Percentiles rank a stretch among this genome's conserved stretches.
phyloP scores from a whole-genome alignment of 2,113 vertebrate genomes.

The Taurulus bubalis region DNA sequence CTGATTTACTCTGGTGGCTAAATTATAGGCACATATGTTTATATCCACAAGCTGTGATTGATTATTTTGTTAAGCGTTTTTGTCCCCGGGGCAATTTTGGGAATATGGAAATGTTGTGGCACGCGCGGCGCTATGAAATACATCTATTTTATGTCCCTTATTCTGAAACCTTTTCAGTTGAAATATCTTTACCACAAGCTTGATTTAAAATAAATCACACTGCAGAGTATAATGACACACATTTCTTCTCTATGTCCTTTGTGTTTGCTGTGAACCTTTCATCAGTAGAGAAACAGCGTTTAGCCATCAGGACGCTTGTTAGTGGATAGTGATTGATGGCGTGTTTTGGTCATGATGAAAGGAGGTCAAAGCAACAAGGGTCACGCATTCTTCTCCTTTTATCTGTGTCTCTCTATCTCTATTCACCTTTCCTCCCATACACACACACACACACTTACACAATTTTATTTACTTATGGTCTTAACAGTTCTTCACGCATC shows the following conservation, averaged over 20 bases:
- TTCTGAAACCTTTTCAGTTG: slow-evolving; percentile 29
- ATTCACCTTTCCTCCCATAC: slow-evolving; percentile 32
- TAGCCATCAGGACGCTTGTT: slow-evolving; percentile 56
- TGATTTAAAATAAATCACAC: slow-evolving; percentile 1
- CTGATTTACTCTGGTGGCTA: slow-evolving; percentile 53
- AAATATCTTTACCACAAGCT: neutral
- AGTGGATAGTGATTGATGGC: slow-evolving; percentile 66
- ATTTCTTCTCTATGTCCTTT: neutral
- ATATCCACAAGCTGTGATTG: slow-evolving; percentile 62
- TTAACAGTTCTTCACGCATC: neutral
- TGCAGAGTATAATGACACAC: neutral
- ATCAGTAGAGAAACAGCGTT: slow-evolving; percentile 49
- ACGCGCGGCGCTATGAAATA: neutral
- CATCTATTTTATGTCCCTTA: neutral
- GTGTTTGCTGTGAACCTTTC: slow-evolving; percentile 44
- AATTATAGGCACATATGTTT: slow-evolving; percentile 59
- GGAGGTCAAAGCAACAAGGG: slow-evolving; percentile 60
- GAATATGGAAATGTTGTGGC: slow-evolving; percentile 5
- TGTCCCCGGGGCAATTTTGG: slow-evolving; percentile 26
- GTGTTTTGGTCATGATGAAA: slow-evolving; percentile 66
- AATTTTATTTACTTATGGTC: neutral
- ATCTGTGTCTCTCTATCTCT: slow-evolving; percentile 56
- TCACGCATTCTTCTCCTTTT: slow-evolving; percentile 55
- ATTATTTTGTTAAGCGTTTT: slow-evolving; percentile 46
- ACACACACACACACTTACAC: neutral